Evolutionary conservation across 2,113 vertebrate species (phyloP).

Genomic region (Cryptotis parvus): DNA sequence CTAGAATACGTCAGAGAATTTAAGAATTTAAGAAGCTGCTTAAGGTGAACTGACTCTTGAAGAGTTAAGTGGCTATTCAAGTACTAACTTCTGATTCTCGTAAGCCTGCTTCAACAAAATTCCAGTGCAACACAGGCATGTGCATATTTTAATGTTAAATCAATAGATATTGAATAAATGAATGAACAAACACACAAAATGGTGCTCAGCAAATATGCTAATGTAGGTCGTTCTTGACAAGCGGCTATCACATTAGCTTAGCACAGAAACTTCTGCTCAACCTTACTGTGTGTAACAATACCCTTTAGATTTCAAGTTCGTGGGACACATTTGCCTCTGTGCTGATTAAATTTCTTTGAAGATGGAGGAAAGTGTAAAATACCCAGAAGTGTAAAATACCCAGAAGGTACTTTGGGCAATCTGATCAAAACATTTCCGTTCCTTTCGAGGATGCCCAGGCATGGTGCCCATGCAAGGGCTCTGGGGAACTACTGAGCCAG

Average conservation of each 20-base stretch:
- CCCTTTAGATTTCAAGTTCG: background rate
- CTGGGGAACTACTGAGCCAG: background rate
- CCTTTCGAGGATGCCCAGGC: background rate
- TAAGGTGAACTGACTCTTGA: background rate
- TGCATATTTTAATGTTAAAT: constrained; percentile 15
- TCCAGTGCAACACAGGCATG: background rate
- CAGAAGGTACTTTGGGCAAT: background rate
- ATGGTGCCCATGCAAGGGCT: background rate
- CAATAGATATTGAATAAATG: background rate
- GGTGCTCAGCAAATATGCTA: background rate
- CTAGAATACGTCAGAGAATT: background rate
- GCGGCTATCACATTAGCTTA: background rate
- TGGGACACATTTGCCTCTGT: background rate
- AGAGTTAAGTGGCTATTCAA: background rate
- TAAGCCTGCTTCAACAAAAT: background rate
- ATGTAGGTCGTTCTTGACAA: background rate
- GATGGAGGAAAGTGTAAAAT: background rate
- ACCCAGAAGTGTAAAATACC: background rate
- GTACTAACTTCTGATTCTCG: background rate
- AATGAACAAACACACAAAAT: background rate
- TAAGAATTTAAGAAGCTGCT: constrained; percentile 26
- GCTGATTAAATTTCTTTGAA: background rate
- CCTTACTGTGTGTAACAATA: background rate
- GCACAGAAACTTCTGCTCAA: background rate
- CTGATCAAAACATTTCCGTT: background rate